Evolutionary conservation across 2,797 vertebrate genomes (phyloP).

Genomic region (Aplochiton taeniatus): DNA sequence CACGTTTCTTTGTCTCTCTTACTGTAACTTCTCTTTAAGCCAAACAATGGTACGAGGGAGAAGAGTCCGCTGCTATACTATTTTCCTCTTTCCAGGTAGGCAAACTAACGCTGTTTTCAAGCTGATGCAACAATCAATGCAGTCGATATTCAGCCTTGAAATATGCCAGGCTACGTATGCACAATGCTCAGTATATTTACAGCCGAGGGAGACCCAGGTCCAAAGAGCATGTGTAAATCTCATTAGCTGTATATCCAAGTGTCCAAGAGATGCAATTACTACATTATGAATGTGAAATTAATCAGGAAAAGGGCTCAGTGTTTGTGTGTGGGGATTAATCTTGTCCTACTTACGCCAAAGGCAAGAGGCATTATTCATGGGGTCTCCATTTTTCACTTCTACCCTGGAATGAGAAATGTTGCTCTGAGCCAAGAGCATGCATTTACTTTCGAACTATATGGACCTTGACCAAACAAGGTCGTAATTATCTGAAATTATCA

Average conservation of each 20-base stretch:
- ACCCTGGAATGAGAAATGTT: conserved; percentile 56
- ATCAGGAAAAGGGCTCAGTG: conserved; percentile 65
- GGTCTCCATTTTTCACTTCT: conserved; percentile 53
- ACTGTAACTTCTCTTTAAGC: too few species aligned
- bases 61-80: conserved; percentile 13
- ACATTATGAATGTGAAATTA: conserved; percentile 75
- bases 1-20: conserved; percentile 3
- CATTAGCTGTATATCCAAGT: conserved; percentile 68
- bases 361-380: conserved; percentile 70
- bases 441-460: conserved; percentile 50
- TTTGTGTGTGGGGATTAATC: conserved; percentile 73
- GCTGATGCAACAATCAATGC: neutral
- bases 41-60: conserved; percentile 23
- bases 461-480: conserved; percentile 65
- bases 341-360: conserved; percentile 70
- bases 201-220: conserved; percentile 48
- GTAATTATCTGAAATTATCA: conserved; percentile 69
- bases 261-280: conserved; percentile 69
- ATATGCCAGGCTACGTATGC: conserved; percentile 8
- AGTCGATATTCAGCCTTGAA: conserved; percentile 12
- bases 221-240: conserved; percentile 66
- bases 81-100: neutral
- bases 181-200: conserved; percentile 41
- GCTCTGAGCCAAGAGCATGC: conserved; percentile 54
- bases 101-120: too few species aligned